A percentile compares a stretch with the other conserved stretches of the same genome.
Conservation (phyloP, 2,113 vertebrate species). For the Hylia prasina region DNA sequence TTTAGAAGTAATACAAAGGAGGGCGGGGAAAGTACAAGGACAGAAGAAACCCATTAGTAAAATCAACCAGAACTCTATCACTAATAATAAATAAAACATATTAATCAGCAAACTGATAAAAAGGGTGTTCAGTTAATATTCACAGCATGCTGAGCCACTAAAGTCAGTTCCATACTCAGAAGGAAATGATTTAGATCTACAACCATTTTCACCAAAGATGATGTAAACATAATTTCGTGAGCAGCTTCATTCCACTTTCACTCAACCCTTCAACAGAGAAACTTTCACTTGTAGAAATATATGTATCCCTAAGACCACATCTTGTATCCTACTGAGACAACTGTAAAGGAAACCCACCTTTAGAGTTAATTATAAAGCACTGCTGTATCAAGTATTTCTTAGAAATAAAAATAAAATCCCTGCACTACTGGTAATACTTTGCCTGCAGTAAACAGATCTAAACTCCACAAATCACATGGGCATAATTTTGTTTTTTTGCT, state of each 20-base stretch:
- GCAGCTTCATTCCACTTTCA: not conserved
- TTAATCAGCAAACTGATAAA: not conserved
- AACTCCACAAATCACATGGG: not conserved
- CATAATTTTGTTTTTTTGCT: not conserved
- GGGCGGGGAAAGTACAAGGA: fast-evolving
- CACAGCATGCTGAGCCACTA: not conserved
- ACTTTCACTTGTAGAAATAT: not conserved
- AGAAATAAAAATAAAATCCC: not conserved
- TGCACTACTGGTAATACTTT: not conserved
- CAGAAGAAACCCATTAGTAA: not conserved
- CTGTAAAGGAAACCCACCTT: not conserved
- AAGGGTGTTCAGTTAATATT: not conserved
- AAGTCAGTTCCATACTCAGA: not conserved
- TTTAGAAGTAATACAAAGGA: not conserved
- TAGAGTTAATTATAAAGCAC: not conserved
- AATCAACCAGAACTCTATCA: not conserved
- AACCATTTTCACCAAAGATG: not conserved
- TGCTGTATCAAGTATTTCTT: not conserved
- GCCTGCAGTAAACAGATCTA: not conserved
- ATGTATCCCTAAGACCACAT: fast-evolving
- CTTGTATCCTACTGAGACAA: not conserved
- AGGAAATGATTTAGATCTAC: not conserved
- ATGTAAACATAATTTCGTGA: not conserved
- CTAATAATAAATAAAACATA: not conserved
- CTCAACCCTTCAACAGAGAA: not conserved